Evolutionary conservation across 2,888 invertebrate genomes (phyloP), one percentile per base, ranked within the genome.

Genomic region (Seladonia tumulorum): DNA sequence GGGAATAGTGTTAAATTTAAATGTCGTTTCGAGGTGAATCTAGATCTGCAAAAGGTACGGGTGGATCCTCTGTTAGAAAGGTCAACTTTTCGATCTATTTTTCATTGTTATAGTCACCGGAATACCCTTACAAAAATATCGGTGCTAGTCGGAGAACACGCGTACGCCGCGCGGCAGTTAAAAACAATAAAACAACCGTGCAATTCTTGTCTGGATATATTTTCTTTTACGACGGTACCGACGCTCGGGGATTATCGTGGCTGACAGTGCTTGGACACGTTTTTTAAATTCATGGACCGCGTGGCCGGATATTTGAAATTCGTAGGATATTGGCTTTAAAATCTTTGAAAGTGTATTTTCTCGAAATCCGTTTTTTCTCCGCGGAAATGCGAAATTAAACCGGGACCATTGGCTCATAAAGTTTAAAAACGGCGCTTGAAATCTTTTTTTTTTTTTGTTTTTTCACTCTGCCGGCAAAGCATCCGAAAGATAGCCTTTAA

Each of bases 121-220:
- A 12, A 60, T 25, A 60, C 5, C 25, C 63, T 63, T 25, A 16
- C 1, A 29, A 29, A 60, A 29, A 63, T 63, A 29, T 29, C 14
- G 25, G 14, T 25, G 35, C 5, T 25, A 25, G 25, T 60, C 2
- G 5, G 25, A 16, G 25, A 16, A 16, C 25, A 29, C 63, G 63
- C 16, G 25, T 25, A 14, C 16, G 25, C 60, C 12, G 5, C 12
- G 16, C 14, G 14, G 5, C 16, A 14, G 16, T 63, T 29, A 63
- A 63, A 63, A 16, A 14, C 16, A 63, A 63, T 63, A 63, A 63
- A 63, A 63, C 29, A 16, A 63, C 63, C 2, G 7, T 29, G 29
- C 16, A 63, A 63, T 63, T 29, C 63, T 29, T 63, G 29, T 63
- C 63, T 29, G 63, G 63, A 63, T 29, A 60, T 60, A 63, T 63